A percentile compares a stretch with the other conserved stretches of the same genome.
These are phyloP conservation scores for Enteromius viviparus DNA, from an alignment of 2,797 vertebrate genomes.

Conservation along the genomic window DNA sequence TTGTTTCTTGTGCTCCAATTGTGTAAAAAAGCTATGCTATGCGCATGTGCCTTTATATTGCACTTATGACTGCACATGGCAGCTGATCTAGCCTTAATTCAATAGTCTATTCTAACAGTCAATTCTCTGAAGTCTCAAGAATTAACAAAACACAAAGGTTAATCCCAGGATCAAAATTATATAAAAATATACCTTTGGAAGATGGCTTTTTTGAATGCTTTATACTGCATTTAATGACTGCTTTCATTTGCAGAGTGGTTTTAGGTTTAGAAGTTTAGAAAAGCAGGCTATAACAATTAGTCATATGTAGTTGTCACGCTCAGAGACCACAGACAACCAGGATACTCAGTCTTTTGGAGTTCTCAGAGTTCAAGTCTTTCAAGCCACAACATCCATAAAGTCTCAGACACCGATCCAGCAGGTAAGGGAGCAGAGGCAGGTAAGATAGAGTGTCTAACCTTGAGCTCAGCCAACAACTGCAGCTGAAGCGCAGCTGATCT, in stretches of 20 bases:
- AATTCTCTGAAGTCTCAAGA: neutral
- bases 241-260: neutral
- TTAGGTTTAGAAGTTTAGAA: neutral
- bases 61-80: too few relatives aligned
- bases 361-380: too few relatives aligned
- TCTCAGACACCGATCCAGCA: too few relatives aligned
- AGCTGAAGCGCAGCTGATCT: too few relatives aligned
- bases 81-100: neutral
- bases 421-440: too few relatives aligned
- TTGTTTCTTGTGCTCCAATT: neutral
- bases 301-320: neutral
- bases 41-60: too few relatives aligned
- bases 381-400: too few relatives aligned
- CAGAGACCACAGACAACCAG: too few relatives aligned
- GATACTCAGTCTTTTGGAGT: too few relatives aligned
- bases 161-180: neutral
- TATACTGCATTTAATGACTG: neutral
- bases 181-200: neutral
- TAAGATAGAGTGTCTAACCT: too few relatives aligned
- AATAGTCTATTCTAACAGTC: too few relatives aligned
- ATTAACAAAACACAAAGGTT: neutral
- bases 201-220: neutral
- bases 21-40: neutral
- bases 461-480: too few relatives aligned
- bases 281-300: neutral